Conservation (phyloP, 1,140 invertebrate species). For the Goniozus legneri region DNA sequence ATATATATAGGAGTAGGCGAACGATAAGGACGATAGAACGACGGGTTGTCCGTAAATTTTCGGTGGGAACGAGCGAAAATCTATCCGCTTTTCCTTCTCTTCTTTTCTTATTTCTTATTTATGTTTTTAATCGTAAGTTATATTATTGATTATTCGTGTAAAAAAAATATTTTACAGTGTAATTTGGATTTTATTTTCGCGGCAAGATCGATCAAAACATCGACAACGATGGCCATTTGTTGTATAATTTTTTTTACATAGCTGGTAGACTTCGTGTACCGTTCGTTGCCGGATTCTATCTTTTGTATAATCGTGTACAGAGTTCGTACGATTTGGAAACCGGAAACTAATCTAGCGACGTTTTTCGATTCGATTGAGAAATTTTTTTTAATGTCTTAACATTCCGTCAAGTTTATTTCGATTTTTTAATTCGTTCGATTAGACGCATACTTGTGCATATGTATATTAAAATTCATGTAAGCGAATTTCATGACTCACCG, state of each 20-base stretch:
- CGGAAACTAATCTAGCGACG: too few relatives aligned
- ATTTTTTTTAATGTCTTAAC: too few relatives aligned
- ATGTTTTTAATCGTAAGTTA: constrained; percentile 9
- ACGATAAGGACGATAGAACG: neutral
- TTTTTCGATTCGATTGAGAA: too few relatives aligned
- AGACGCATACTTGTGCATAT: too few relatives aligned
- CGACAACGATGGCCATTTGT: neutral
- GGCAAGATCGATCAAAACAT: too few relatives aligned
- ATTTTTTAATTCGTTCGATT: too few relatives aligned
- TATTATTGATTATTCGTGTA: neutral
- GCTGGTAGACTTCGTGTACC: neutral
- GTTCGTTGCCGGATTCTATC: neutral
- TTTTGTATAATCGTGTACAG: constrained; percentile 25
- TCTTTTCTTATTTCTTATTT: constrained; percentile 14
- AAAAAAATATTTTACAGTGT: neutral
- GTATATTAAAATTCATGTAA: too few relatives aligned
- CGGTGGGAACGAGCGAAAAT: neutral
- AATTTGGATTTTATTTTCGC: too few relatives aligned
- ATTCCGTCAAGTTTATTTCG: too few relatives aligned
- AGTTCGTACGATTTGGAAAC: constrained; percentile 12
- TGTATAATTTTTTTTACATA: neutral
- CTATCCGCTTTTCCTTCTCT: neutral
- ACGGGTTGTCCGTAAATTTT: neutral
- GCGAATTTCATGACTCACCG: too few relatives aligned
- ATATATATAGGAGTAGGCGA: neutral